Percentiles rank a stretch among this genome's conserved stretches.
phyloP scores from a whole-genome alignment of 1,140 invertebrate genomes.

The silkworm (Bombyx mori) region ASM3026992v2 NC_085120.1:6082001-6082500 shows the following conservation, averaged over 20 bases:
- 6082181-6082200: slow-evolving; percentile 7
- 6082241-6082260: too few relatives aligned
- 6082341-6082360: too few relatives aligned
- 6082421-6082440: slow-evolving; percentile 1
- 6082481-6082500: slow-evolving; percentile 30
- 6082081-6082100: slow-evolving; percentile 30
- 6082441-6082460: slow-evolving; percentile 6
- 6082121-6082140: slow-evolving; percentile 20
- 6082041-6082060: slow-evolving; percentile 18
- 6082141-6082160: slow-evolving; percentile 21
- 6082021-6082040: slow-evolving; percentile 12
- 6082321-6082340: too few relatives aligned
- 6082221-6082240: too few relatives aligned
- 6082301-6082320: too few relatives aligned
- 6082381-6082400: too few relatives aligned
- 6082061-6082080: slow-evolving; percentile 31
- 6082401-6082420: background rate
- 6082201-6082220: too few relatives aligned
- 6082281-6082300: too few relatives aligned
- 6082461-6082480: slow-evolving; percentile 32
- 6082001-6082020: too few relatives aligned
- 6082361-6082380: too few relatives aligned
- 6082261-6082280: too few relatives aligned
- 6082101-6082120: slow-evolving; percentile 18
- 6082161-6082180: slow-evolving; percentile 4